Base-by-base conservation (phyloP, 2,888 invertebrate species). In the Beris chalybata region DNA sequence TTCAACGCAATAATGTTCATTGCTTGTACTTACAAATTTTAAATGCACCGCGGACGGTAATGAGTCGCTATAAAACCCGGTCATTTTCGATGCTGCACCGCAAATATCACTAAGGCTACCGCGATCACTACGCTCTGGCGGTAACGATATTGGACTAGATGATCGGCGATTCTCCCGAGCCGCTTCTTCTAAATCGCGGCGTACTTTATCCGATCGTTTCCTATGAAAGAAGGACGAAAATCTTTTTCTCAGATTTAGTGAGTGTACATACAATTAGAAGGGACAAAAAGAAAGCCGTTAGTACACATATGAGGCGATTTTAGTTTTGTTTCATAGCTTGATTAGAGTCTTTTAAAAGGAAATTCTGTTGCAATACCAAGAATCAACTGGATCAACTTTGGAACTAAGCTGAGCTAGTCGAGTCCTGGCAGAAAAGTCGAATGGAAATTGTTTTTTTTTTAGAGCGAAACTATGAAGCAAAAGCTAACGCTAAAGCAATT, bases 181-280 rank as follows among this genome's bases (percentile, higher is more conserved):
- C 22, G 96, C 96, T 76, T 96, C 96, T 81, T 94, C 94, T 56
- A 97, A 82, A 75, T 97, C 95, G 78, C 91, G 90, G 76, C 92
- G 90, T 78, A 97, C 85, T 81, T 90, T 92, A 71, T 91, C 92
- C 79, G 92, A 92, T 77, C 91, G 88, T 84, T 91, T 91, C 82
- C 95, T 95, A 85, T 56, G 85, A 86, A 79, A 82, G 79, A 79
- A 75, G 77, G 80, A 79, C 77, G 79, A 79, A 79, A 81, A 78
- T 79, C 80, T 79, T 79, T 78, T 79, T 79, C 78, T 80, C 67
- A 71, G 67, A 68, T 67, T 70, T 71, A 67, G 70, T 71, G 71
- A 72, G 74, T 71, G 72, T 73, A 73, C 67, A 70, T 71, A 69
- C 65, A 70, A 71, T 74, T 74, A 76, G 74, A 68, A 66, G 70